These are phyloP conservation scores for Heliconius nattereri DNA, from an alignment of 1,140 invertebrate species.

Conservation along the genomic window DNA sequence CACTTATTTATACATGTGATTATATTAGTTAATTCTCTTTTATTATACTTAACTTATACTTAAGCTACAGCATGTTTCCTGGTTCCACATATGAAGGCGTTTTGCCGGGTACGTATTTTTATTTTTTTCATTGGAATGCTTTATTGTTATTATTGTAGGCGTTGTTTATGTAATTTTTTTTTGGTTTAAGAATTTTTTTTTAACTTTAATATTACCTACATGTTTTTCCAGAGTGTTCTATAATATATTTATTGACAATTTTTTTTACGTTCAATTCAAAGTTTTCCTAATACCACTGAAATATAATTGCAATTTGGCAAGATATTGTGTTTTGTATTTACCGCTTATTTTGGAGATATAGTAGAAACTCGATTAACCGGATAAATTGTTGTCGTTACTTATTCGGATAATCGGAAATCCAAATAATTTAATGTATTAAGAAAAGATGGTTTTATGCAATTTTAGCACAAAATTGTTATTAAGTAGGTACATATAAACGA, in stretches of 20 bases:
- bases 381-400: too few relatives aligned
- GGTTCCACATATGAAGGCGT: conserved; percentile 64
- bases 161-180: background rate
- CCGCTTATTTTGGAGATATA: too few relatives aligned
- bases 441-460: too few relatives aligned
- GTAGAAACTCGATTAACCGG: too few relatives aligned
- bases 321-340: too few relatives aligned
- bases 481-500: too few relatives aligned
- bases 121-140: conserved; percentile 2
- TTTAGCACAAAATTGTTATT: too few relatives aligned
- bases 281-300: background rate
- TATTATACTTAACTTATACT: background rate
- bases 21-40: background rate
- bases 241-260: too few relatives aligned
- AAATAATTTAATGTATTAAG: too few relatives aligned
- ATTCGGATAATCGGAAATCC: too few relatives aligned
- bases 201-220: background rate
- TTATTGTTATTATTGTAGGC: background rate
- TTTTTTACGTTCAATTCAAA: background rate
- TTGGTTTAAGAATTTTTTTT: background rate
- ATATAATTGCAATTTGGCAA: too few relatives aligned
- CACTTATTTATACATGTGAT: conserved; percentile 2
- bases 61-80: conserved; percentile 62
- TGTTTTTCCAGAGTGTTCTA: background rate
- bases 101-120: conserved; percentile 54